phyloP scores from a whole-genome alignment of 1,140 invertebrate genomes.

The Pomacea maculata region DNA sequence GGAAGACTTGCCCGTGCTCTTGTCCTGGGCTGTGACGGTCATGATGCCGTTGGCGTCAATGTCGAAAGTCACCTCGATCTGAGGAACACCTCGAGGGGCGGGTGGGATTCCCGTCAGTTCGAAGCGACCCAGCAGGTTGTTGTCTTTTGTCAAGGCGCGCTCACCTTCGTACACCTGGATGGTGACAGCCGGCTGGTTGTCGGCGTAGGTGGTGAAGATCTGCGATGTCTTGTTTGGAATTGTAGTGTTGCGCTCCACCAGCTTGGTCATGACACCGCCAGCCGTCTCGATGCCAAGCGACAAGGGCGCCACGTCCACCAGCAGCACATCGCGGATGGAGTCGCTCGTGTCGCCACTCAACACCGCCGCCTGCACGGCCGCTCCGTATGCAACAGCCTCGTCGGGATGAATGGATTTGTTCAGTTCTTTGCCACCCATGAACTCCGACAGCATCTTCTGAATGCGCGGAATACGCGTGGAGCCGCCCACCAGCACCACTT shows the following conservation, averaged over 20 bases:
- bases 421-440: slow-evolving; percentile 68
- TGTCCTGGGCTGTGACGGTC: slow-evolving; percentile 67
- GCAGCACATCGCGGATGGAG: slow-evolving; percentile 58
- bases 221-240: slow-evolving; percentile 62
- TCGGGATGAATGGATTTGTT: slow-evolving; percentile 61
- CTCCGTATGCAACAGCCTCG: slow-evolving; percentile 72
- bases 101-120: slow-evolving; percentile 92
- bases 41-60: slow-evolving; percentile 70
- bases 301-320: slow-evolving; percentile 63
- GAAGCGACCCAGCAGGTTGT: slow-evolving; percentile 89
- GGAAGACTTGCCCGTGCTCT: slow-evolving; percentile 73
- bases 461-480: slow-evolving; percentile 98
- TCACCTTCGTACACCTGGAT: slow-evolving; percentile 77
- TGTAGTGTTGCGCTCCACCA: slow-evolving; percentile 68
- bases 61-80: slow-evolving; percentile 71
- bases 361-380: slow-evolving; percentile 69
- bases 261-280: slow-evolving; percentile 72
- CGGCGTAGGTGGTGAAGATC: slow-evolving; percentile 62
- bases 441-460: slow-evolving; percentile 91
- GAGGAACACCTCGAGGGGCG: slow-evolving; percentile 87
- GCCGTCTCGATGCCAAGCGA: slow-evolving; percentile 69
- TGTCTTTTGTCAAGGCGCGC: slow-evolving; percentile 72
- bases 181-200: slow-evolving; percentile 80
- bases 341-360: slow-evolving; percentile 58
- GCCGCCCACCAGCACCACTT: slow-evolving; percentile 96